A percentile compares a stretch with the other conserved stretches of the same genome.
Evolutionary conservation across 2,113 vertebrate genomes (phyloP).

Genomic region (Antigone vipio): DNA sequence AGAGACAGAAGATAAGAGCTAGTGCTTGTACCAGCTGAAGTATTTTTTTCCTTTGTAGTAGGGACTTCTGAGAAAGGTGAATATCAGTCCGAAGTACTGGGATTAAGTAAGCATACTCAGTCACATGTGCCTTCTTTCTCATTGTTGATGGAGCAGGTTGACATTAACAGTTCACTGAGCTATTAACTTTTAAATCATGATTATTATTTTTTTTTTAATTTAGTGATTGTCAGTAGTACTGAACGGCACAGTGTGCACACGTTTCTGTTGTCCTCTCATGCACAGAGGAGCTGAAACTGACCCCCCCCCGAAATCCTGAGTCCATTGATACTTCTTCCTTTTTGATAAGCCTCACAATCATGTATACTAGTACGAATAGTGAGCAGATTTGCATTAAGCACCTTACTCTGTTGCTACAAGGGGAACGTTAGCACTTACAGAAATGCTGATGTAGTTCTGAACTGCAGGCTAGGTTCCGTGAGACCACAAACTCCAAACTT

Average conservation of each 20-base stretch:
- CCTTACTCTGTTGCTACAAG: neutral
- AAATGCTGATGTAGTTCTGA: neutral
- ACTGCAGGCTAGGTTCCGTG: neutral
- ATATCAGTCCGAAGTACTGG: neutral
- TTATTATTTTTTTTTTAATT: too few species aligned
- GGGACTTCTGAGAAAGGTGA: neutral
- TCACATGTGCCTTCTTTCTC: neutral
- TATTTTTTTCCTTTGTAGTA: neutral
- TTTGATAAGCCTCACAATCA: neutral
- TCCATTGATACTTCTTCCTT: neutral
- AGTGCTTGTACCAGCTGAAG: neutral
- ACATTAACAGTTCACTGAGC: neutral
- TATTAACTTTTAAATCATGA: neutral
- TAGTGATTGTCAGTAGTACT: neutral
- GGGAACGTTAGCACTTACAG: neutral
- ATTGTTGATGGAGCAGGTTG: neutral
- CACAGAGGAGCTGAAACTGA: neutral
- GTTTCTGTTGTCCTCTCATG: neutral
- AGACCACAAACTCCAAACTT: neutral
- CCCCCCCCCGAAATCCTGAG: neutral
- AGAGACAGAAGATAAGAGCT: neutral
- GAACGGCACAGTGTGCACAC: neutral
- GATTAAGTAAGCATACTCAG: neutral
- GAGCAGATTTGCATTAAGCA: neutral
- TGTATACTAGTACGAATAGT: too few species aligned